These are phyloP conservation scores for Geopemphigus sp. DNA, from an alignment of 1,140 invertebrate species.

Conservation along the genomic window DNA sequence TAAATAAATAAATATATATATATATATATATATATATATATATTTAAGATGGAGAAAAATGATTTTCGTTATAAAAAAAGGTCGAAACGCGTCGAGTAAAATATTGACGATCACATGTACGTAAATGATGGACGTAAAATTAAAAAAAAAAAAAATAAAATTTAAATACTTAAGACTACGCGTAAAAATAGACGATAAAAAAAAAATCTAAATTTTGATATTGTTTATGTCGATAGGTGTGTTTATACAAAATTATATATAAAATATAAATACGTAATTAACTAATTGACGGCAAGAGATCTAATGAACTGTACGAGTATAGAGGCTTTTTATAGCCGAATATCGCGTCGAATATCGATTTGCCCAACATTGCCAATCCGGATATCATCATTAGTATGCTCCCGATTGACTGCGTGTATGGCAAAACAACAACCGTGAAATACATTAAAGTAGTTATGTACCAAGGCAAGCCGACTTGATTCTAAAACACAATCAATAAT, in stretches of 20 bases:
- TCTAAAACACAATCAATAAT: conserved; percentile 56
- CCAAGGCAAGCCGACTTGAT: conserved; percentile 61
- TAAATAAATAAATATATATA: too few relatives aligned
- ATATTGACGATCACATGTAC: not conserved
- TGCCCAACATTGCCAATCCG: conserved; percentile 33
- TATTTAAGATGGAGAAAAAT: not conserved
- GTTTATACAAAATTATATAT: too few relatives aligned
- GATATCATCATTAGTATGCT: conserved; percentile 48
- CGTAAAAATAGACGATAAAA: conserved; percentile 21
- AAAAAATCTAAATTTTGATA: conserved; percentile 4
- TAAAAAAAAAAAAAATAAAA: conserved; percentile 24
- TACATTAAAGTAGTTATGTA: conserved; percentile 59
- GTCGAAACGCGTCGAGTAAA: not conserved
- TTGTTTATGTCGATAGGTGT: conserved; percentile 4
- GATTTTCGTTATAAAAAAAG: conserved; percentile 6
- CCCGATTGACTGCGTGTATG: conserved; percentile 53
- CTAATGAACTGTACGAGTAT: conserved; percentile 51
- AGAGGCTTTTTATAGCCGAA: conserved; percentile 37
- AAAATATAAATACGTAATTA: not conserved
- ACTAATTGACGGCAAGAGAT: conserved; percentile 51
- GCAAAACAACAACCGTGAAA: conserved; percentile 58
- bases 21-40: too few relatives aligned
- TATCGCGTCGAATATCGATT: conserved; percentile 18
- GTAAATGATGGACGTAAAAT: conserved; percentile 23
- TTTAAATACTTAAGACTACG: conserved; percentile 4